A percentile compares a stretch with the other conserved stretches of the same genome.
phyloP scores from a whole-genome alignment of 2,113 vertebrate species.

The Podarcis raffonei region DNA sequence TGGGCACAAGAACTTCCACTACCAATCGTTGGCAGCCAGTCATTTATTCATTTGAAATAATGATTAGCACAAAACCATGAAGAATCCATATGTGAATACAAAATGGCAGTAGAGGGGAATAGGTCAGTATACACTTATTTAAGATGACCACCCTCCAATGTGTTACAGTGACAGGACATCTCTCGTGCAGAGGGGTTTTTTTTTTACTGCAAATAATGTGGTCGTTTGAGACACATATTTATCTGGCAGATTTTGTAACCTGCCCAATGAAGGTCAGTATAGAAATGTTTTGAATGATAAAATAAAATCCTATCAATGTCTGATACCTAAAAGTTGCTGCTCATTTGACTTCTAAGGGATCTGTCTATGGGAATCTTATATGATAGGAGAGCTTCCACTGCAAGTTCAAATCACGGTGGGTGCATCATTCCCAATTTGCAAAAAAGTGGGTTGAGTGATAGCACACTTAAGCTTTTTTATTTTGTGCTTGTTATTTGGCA shows the following conservation, averaged over 20 bases:
- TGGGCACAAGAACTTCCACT: background rate
- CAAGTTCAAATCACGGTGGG: background rate
- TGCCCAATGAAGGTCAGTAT: background rate
- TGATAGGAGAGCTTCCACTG: background rate
- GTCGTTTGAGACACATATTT: background rate
- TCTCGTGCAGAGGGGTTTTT: background rate
- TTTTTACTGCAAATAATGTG: background rate
- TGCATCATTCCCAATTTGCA: background rate
- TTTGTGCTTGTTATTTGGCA: background rate
- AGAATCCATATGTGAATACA: background rate
- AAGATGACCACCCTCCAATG: background rate
- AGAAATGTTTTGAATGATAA: background rate
- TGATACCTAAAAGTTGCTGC: background rate
- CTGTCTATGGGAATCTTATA: background rate
- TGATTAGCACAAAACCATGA: background rate
- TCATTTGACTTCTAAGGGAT: background rate
- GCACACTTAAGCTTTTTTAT: too few species aligned
- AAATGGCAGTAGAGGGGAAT: background rate
- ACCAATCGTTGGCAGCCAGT: background rate
- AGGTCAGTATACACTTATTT: background rate
- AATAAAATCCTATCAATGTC: background rate
- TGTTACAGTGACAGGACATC: background rate
- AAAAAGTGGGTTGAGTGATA: background rate
- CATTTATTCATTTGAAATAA: background rate
- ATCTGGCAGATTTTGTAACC: background rate